Conservation (phyloP, 2,888 invertebrate genomes). For the Gymnocheta viridis region DNA sequence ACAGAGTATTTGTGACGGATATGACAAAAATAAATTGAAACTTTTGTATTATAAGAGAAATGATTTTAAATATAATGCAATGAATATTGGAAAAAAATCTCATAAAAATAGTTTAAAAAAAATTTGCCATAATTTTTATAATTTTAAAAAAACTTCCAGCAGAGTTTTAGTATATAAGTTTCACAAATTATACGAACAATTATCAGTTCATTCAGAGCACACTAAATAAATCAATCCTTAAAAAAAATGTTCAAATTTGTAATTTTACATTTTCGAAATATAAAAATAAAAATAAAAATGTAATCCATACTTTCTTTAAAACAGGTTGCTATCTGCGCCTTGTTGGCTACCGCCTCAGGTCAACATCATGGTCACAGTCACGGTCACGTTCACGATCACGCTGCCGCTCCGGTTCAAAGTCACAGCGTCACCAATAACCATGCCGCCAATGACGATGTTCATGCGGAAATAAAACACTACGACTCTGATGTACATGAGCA, state of each 20-base stretch:
- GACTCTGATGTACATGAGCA: constrained; percentile 73
- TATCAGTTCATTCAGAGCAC: constrained; percentile 1
- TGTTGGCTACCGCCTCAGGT: constrained; percentile 72
- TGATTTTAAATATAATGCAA: no score
- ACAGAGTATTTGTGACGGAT: no score
- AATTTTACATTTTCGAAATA: neutral
- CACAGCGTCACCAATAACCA: neutral
- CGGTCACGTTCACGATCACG: neutral
- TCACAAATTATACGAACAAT: neutral
- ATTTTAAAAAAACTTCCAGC: neutral
- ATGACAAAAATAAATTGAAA: no score
- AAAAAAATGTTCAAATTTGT: constrained; percentile 25
- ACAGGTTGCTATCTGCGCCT: constrained; percentile 74
- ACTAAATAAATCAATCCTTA: neutral
- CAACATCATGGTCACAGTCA: constrained; percentile 1
- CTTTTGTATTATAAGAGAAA: neutral
- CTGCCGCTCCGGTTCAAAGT: neutral
- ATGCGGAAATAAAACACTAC: neutral
- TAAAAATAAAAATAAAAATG: neutral
- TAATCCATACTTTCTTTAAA: neutral
- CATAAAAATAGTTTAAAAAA: neutral
- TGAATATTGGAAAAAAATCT: no score
- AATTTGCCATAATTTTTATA: neutral
- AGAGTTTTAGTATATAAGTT: constrained; percentile 6
- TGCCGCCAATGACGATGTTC: neutral